Evolutionary conservation across 2,797 vertebrate species (phyloP), one percentile per base, ranked within the genome.

Genomic region (Cynodonichthys magdalenae): DNA sequence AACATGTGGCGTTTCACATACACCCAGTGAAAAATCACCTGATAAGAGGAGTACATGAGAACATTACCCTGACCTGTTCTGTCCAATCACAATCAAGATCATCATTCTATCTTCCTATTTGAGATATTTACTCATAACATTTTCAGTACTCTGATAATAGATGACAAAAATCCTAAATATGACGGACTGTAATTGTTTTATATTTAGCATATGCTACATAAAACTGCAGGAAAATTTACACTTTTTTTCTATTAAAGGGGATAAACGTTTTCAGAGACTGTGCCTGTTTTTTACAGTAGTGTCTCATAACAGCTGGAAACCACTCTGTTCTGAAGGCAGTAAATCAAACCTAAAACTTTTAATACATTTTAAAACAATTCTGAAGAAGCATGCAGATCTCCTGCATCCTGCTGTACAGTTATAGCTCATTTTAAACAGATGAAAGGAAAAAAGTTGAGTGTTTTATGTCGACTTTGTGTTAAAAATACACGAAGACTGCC

Each of bases 271-370:
- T 19, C 14, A 8, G 41, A 52, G 12, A 18, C 20, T 9, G 11
- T 15, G 8, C 24, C 15, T 44, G 15, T 20, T 29, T 41, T 41
- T 53, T 46, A 42, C 20, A 48, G 57, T 49, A 61, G 41, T 11
- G 1, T n/a, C 45, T 15, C 4, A 11, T 15, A 27, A 55, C 45
- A 71, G 50, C 65, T 42, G 7, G 46, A 20, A 71, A 18, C 5
- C 29, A 61, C 63, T 29, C 50, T 59, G n/a, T 7, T 59, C 42
- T 50, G 24, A 15, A 15, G 34, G n/a, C 27, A 56, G 6, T 46
- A 57, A 54, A 60, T 68, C 46, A 18, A 52, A 56, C 56, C 49
- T 50, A 39, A 60, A 51, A 60, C 28, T 2, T 39, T 34, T 50
- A 44, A 50, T 51, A 52, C 41, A 46, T 15, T 55, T 4, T 1